Evolutionary conservation across 2,797 vertebrate genomes (phyloP), one percentile per base, ranked within the genome.

Genomic region (Pygocentrus nattereri): DNA sequence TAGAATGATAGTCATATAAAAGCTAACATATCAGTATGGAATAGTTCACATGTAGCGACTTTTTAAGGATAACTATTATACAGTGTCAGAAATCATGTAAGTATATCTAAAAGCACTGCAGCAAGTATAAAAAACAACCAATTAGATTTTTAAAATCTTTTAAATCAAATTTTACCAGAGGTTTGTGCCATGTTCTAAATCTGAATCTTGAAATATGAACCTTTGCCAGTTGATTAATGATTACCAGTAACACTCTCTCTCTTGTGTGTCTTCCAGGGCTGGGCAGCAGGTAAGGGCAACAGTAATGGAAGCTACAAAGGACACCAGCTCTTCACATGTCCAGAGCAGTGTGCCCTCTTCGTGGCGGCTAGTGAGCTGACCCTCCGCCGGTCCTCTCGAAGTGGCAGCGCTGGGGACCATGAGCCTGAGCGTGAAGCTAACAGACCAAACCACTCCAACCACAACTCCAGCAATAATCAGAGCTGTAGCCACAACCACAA

Each of bases 261-360:
- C 50, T 12, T 54, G 13, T 16, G 7, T 64, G 30, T 80, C 13
- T 49, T 7, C 41, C 80, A 96, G 95, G 95, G 94, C 0, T 90
- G 92, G 30, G 94, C 95, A 0, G 89, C 41, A 0, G 94, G 94
- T 1, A 92, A 79, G 80, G 96, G 95, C 1, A 34, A 18, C 2
- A 88, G 89, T 16, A 95, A 95, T 5, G 95, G 96, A 0, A 89
- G 92, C 75, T 92, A 85, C 52, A 93, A 94, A 41, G 94, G 94
- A 0, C 92, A 92, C 11, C 92, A 93, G 19, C 85, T 93, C 47
- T 96, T 96, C 88, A 71, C 58, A 8, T 96, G 95, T 78, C 93
- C 91, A 0, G 95, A 96, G 0, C 91, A 84, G 76, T 95, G 93
- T 0, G 95, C 88, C 30, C 91, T 95, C 59, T 96, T 96, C 31